Evolutionary conservation across 2,888 invertebrate species (phyloP).

Genomic region (Sarcophaga caerulescens): DNA sequence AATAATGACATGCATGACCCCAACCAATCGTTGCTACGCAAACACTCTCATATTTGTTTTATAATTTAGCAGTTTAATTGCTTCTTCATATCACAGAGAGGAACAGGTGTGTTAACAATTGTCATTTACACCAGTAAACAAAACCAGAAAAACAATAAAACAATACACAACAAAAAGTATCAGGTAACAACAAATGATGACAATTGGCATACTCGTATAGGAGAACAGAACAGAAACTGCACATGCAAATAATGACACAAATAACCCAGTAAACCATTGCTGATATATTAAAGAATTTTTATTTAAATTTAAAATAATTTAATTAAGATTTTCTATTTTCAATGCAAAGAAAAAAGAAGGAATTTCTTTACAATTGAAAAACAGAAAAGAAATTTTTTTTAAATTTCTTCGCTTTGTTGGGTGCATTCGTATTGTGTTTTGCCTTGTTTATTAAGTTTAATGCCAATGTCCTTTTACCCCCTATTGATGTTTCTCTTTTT

Average conservation of each 20-base stretch:
- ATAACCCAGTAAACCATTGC: slow-evolving; percentile 36
- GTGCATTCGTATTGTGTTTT: slow-evolving; percentile 16
- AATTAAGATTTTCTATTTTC: no score
- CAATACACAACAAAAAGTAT: slow-evolving; percentile 6
- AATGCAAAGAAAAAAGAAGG: no score
- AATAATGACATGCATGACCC: no score
- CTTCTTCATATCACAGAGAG: no score
- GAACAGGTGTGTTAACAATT: slow-evolving; percentile 44
- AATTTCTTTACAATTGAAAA: no score
- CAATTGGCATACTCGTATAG: slow-evolving; percentile 24
- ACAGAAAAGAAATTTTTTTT: not conserved
- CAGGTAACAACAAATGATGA: slow-evolving; percentile 31
- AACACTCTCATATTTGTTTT: no score
- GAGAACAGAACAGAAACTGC: not conserved
- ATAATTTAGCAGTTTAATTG: no score
- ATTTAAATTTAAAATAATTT: no score
- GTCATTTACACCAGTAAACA: slow-evolving; percentile 41
- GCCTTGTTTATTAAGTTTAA: slow-evolving; percentile 32
- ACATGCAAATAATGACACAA: not conserved
- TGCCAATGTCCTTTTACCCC: slow-evolving; percentile 41
- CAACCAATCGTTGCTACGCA: no score
- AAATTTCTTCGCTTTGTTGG: slow-evolving; percentile 36
- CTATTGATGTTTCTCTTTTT: not conserved
- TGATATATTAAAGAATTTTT: not conserved
- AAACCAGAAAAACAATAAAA: not conserved